A percentile compares a stretch with the other conserved stretches of the same genome.
Evolutionary conservation across 2,888 invertebrate species (phyloP).

Genomic region (Cistogaster globosa): DNA sequence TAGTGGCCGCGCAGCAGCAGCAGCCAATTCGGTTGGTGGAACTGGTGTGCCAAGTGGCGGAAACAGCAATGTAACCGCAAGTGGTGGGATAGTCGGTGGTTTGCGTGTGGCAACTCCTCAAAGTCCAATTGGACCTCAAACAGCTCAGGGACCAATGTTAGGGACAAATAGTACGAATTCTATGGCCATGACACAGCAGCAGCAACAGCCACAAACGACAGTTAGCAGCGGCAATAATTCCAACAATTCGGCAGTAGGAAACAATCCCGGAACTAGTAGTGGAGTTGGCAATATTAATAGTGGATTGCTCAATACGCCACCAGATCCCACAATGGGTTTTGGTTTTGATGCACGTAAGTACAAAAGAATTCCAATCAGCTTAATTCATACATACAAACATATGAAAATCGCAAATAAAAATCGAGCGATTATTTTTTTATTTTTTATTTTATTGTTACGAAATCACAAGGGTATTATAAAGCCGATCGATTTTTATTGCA

Average conservation of each 20-base stretch:
- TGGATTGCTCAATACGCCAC: conserved; percentile 81
- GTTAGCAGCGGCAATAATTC: conserved; percentile 38
- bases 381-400: too few species aligned
- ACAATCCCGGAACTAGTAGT: conserved; percentile 40
- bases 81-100: conserved; percentile 61
- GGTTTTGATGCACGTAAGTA: conserved; percentile 82
- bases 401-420: too few species aligned
- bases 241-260: conserved; percentile 35
- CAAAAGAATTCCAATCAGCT: not conserved
- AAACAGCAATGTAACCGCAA: conserved; percentile 59
- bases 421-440: too few species aligned
- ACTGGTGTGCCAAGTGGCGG: conserved; percentile 63
- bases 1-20: conserved; percentile 88
- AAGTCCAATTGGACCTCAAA: conserved; percentile 79
- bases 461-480: too few species aligned
- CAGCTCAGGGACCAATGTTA: conserved; percentile 80
- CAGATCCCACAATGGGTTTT: conserved; percentile 82
- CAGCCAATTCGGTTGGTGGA: conserved; percentile 75
- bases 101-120: conserved; percentile 80
- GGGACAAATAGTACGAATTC: conserved; percentile 80
- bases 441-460: too few species aligned
- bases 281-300: conserved; percentile 73
- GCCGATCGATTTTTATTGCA: too few species aligned
- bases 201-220: conserved; percentile 71
- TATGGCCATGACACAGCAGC: conserved; percentile 74